Conservation (phyloP, 2,113 vertebrate genomes). For the Rhinolophus ferrumequinum region DNA sequence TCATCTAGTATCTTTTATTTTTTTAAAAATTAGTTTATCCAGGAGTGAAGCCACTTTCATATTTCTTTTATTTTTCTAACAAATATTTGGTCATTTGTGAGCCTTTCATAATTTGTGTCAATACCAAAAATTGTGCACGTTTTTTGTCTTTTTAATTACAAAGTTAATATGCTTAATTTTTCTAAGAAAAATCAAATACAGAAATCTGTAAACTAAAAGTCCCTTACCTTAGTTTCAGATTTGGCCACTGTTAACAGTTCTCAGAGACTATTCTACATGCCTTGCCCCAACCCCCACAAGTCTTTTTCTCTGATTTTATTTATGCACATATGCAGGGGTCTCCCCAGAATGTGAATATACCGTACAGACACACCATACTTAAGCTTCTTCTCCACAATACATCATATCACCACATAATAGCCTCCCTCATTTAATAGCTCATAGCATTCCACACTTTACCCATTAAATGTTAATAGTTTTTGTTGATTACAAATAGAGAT, state of each 20-base stretch:
- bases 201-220: neutral
- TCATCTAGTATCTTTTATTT: neutral
- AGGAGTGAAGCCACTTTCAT: neutral
- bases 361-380: neutral
- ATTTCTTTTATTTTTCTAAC: neutral
- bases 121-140: neutral
- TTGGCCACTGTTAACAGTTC: neutral
- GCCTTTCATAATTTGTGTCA: neutral
- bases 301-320: neutral
- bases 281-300: neutral
- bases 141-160: slow-evolving; percentile 4
- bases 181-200: neutral
- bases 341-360: neutral
- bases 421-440: neutral
- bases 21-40: neutral
- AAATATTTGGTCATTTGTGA: neutral
- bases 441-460: neutral
- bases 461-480: neutral
- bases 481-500: neutral
- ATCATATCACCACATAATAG: neutral
- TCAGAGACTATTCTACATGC: neutral
- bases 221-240: neutral
- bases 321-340: no score
- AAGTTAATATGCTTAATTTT: neutral
- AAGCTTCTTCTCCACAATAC: neutral